Conservation (phyloP, 2,888 invertebrate genomes). For the Iselma pallidipennis region DNA sequence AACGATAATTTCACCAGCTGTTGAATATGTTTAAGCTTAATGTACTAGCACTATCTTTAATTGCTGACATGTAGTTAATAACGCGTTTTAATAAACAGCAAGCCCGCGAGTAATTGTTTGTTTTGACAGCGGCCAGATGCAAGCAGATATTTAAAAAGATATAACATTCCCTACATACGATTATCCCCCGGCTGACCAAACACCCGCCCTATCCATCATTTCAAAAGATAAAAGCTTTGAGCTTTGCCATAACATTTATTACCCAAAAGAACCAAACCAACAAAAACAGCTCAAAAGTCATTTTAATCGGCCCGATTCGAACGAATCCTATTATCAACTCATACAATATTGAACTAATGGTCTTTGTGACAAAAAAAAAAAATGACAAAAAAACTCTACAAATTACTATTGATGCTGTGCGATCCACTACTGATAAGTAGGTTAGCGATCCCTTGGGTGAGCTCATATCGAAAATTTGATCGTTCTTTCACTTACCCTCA, state of each 20-base stretch:
- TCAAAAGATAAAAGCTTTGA: background rate
- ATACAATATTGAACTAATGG: no score
- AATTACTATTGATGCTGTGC: no score
- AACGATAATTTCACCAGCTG: constrained; percentile 54
- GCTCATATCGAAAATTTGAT: constrained; percentile 39
- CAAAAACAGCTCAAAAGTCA: background rate
- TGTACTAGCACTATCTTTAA: constrained; percentile 44
- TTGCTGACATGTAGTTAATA: constrained; percentile 52
- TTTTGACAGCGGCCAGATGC: constrained; percentile 47
- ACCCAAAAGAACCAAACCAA: background rate
- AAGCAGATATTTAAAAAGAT: constrained; percentile 5
- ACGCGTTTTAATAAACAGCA: constrained; percentile 44
- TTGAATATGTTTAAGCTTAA: constrained; percentile 52
- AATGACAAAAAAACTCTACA: no score
- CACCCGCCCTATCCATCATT: background rate
- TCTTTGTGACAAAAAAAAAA: no score
- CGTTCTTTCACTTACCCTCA: constrained; percentile 44
- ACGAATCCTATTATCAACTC: no score
- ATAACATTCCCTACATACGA: background rate
- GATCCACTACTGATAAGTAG: constrained; percentile 41
- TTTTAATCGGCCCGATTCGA: background rate
- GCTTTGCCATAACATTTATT: no score
- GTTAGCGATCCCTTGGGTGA: constrained; percentile 40
- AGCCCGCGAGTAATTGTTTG: constrained; percentile 44
- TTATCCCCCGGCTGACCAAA: background rate